Evolutionary conservation across 2,113 vertebrate species (phyloP).

Genomic region (Tylochromis polylepis): DNA sequence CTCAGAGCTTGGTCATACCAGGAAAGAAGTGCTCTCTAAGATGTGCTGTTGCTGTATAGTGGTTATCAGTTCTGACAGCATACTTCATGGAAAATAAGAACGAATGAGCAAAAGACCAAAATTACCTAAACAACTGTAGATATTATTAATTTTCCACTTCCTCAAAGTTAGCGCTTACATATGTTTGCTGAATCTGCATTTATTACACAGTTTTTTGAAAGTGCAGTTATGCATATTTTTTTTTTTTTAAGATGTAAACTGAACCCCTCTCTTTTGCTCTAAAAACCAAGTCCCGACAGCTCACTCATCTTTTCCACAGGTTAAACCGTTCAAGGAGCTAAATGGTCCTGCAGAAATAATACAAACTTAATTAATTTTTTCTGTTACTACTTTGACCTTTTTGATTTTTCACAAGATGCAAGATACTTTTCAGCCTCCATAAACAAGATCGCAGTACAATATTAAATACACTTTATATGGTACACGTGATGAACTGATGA

Average conservation of each 20-base stretch:
- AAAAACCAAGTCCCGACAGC: constrained; percentile 12
- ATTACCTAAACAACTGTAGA: constrained; percentile 37
- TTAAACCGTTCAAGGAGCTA: neutral
- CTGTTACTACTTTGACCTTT: neutral
- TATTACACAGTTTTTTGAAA: constrained; percentile 1
- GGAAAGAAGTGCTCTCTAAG: neutral
- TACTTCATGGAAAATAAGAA: neutral
- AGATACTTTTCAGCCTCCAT: neutral
- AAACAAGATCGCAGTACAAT: neutral
- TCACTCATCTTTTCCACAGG: constrained; percentile 25
- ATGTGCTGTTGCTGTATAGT: neutral
- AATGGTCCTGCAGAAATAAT: neutral
- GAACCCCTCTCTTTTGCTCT: neutral
- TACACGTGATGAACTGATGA: neutral
- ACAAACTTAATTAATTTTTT: neutral
- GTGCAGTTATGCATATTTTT: neutral
- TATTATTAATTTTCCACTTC: constrained; percentile 14
- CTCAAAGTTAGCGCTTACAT: neutral
- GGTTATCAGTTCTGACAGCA: neutral
- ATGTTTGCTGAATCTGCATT: constrained; percentile 11
- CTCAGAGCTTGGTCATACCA: neutral
- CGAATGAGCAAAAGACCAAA: constrained; percentile 1
- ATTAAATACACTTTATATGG: neutral
- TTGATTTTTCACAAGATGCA: neutral
- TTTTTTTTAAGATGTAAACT: constrained; percentile 13